Evolutionary conservation across 2,113 vertebrate species (phyloP).

Genomic region (Phrynosoma blainvillii): DNA sequence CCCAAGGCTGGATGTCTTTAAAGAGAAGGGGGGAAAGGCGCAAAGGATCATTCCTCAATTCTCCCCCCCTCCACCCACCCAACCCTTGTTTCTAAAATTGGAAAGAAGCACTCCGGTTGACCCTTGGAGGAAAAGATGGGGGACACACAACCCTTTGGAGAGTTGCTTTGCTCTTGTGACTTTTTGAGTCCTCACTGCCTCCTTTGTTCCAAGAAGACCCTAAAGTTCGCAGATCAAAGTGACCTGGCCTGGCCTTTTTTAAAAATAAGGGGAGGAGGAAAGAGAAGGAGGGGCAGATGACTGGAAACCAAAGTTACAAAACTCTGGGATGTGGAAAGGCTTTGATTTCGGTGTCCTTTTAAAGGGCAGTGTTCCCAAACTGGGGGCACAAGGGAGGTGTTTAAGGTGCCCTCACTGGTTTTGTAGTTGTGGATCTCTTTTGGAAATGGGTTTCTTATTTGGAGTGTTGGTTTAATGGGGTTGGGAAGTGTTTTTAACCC

Average conservation of each 20-base stretch:
- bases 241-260: conserved; percentile 29
- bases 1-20: conserved; percentile 6
- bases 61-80: background rate
- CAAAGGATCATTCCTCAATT: conserved; percentile 9
- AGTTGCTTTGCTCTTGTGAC: background rate
- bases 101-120: conserved; percentile 65
- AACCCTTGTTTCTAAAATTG: conserved; percentile 59
- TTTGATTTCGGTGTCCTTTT: background rate
- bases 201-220: conserved; percentile 62
- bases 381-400: background rate
- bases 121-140: conserved; percentile 36
- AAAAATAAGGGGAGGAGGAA: background rate
- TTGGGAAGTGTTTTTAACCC: too few relatives aligned
- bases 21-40: background rate
- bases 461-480: too few relatives aligned
- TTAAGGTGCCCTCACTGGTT: too few relatives aligned
- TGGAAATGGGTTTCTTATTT: too few relatives aligned
- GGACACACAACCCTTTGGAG: background rate
- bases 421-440: too few relatives aligned
- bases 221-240: conserved; percentile 70
- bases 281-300: background rate
- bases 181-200: conserved; percentile 30
- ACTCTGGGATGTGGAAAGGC: background rate
- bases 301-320: background rate
- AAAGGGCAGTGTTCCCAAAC: background rate